Evolutionary conservation across 2,113 vertebrate species (phyloP).

Genomic region (Candoia aspera): DNA sequence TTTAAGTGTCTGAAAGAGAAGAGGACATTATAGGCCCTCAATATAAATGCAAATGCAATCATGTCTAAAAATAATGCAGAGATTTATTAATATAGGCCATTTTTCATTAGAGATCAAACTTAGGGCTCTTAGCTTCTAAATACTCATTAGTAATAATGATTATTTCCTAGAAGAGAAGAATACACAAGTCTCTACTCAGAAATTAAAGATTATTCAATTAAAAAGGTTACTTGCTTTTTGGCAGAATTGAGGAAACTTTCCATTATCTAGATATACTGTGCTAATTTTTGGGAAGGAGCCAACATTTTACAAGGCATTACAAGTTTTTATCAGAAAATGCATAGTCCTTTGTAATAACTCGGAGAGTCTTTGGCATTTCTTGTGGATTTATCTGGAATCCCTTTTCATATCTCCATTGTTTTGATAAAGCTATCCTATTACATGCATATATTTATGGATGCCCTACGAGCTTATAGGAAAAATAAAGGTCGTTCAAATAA

Average conservation of each 20-base stretch:
- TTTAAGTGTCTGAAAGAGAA: constrained; percentile 37
- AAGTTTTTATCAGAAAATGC: constrained; percentile 29
- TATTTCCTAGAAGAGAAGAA: constrained; percentile 42
- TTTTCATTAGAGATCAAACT: constrained; percentile 45
- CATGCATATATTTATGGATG: constrained; percentile 1
- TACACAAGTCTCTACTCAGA: constrained; percentile 20
- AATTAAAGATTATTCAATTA: constrained; percentile 45
- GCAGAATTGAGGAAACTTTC: constrained; percentile 35
- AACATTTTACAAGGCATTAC: constrained; percentile 39
- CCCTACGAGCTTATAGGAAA: not conserved
- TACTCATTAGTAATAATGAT: constrained; percentile 29
- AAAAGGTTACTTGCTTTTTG: constrained; percentile 36
- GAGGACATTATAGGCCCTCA: not conserved
- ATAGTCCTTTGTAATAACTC: constrained; percentile 35
- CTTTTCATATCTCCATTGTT: constrained; percentile 47
- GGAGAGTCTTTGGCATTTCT: not conserved
- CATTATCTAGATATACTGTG: constrained; percentile 36
- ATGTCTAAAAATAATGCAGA: constrained; percentile 29
- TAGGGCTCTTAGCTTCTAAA: constrained; percentile 4
- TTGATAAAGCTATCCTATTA: constrained; percentile 35
- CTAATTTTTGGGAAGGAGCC: constrained; percentile 39
- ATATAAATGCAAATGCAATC: not conserved
- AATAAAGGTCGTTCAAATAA: no score
- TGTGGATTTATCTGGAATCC: constrained; percentile 12
- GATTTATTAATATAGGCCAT: constrained; percentile 1